Conservation (phyloP, 1,140 invertebrate genomes). For the Eupristina koningsbergeri region DNA sequence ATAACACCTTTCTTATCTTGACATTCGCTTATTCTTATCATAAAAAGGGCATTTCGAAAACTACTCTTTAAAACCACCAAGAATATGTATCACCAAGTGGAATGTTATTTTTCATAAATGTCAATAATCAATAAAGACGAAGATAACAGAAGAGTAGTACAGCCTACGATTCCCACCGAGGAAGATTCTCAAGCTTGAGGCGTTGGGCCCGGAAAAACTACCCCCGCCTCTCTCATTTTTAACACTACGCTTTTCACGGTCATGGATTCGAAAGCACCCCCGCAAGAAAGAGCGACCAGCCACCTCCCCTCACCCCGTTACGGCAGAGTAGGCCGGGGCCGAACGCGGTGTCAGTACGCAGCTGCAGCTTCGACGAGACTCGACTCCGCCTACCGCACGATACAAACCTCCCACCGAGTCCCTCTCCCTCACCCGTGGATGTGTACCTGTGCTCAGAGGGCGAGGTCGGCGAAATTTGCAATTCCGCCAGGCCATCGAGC, state of each 20-base stretch:
- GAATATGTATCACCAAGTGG: neutral
- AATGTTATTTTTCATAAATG: neutral
- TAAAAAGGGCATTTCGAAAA: neutral
- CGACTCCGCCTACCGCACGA: neutral
- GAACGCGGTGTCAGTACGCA: slow-evolving; percentile 13
- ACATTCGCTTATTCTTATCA: neutral
- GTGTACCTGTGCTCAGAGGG: neutral
- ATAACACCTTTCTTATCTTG: neutral
- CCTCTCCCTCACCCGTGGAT: neutral
- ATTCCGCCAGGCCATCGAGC: too few species aligned
- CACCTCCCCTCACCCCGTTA: too few species aligned
- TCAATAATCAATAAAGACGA: neutral
- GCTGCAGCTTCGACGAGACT: neutral
- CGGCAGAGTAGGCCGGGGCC: neutral
- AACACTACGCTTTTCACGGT: neutral
- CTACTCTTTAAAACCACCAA: neutral
- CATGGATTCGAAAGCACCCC: neutral
- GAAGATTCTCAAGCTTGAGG: neutral
- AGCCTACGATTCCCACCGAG: too few species aligned
- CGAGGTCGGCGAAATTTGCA: neutral
- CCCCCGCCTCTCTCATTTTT: neutral
- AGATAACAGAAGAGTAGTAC: too few species aligned
- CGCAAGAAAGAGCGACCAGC: neutral
- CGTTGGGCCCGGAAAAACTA: too few species aligned
- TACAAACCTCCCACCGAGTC: slow-evolving; percentile 29